Evolutionary conservation across 2,113 vertebrate species (phyloP).

Genomic region (Mustela nigripes): DNA sequence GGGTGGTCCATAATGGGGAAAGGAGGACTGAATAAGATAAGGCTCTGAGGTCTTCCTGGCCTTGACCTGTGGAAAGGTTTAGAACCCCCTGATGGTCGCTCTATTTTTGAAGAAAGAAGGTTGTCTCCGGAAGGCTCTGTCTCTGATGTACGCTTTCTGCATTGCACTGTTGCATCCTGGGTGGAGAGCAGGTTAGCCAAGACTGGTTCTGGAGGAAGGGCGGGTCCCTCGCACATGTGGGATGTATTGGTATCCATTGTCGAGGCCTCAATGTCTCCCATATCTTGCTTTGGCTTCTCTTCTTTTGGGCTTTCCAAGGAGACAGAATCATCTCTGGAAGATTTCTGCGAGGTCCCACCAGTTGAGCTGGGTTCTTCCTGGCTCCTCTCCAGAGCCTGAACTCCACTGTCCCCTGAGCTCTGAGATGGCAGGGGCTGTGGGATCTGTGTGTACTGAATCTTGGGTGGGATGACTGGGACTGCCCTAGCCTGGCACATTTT

Average conservation of each 20-base stretch:
- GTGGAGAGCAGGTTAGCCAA: conserved; percentile 41
- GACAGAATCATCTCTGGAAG: conserved; percentile 69
- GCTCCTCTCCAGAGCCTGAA: conserved; percentile 78
- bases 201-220: conserved; percentile 82
- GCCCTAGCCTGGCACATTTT: conserved; percentile 97
- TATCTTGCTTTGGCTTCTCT: conserved; percentile 90
- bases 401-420: conserved; percentile 70
- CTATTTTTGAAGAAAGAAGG: conserved; percentile 92
- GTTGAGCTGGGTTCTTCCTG: conserved; percentile 80
- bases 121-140: conserved; percentile 92
- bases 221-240: conserved; percentile 81
- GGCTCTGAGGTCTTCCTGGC: conserved; percentile 96
- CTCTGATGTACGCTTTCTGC: conserved; percentile 92
- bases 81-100: conserved; percentile 90
- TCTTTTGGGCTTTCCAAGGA: conserved; percentile 75
- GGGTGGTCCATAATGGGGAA: conserved; percentile 98
- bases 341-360: conserved; percentile 70
- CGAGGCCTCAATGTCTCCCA: conserved; percentile 88
- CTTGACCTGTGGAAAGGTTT: conserved; percentile 95
- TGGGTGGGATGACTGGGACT: conserved; percentile 95
- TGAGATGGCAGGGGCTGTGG: conserved; percentile 92
- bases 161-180: conserved; percentile 90
- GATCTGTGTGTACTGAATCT: conserved; percentile 97
- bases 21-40: conserved; percentile 98
- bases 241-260: conserved; percentile 77